Base-by-base conservation (phyloP, 2,888 invertebrate genomes). In the Calameuta idolon region DNA sequence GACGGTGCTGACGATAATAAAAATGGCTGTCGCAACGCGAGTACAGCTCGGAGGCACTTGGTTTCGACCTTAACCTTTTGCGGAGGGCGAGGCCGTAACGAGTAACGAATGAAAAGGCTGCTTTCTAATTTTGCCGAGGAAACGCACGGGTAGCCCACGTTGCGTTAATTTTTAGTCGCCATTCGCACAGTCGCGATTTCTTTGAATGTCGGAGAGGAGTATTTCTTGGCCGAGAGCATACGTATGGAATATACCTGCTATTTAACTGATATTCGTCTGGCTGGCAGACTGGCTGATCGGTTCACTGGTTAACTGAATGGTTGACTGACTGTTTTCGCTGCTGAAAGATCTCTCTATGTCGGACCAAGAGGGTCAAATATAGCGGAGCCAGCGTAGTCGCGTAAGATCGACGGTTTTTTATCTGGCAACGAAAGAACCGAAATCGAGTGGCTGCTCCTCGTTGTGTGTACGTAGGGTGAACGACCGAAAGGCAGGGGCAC, bases 401-500 rank as follows among this genome's bases (percentile, higher is more conserved):
- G 23, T 55, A 15, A 55, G 55, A 55, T 55, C 55, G 23, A 15
- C 23, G 23, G 2, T 23, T 55, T 55, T 55, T 15, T 1, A 55
- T 23, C 55, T 23, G 55, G 23, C 55, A 23, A 55, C 55, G 55
- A 55, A 23, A 55, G 55, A 55, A 23, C 71, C 71, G 71, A 34
- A 71, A 71, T 71, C 71, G 71, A 71, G 71, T 34, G 71, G 31
- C 31, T 71, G 71, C 33, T 12, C 11, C 15, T 33, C 71, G 77
- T 75, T 79, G 77, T 79, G 77, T 79, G 74, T 79, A 76, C 78
- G 75, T 76, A 83, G 83, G 91, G 91, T 91, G 90, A 91, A 91
- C 88, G 91, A 90, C 91, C 89, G 88, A 83, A 78, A 80, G 89
- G 90, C 90, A 90, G 89, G 91, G 90, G 90, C 90, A 90, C 89